phyloP scores from a whole-genome alignment of 2,888 invertebrate genomes.

The Dorcus hopei region DNA sequence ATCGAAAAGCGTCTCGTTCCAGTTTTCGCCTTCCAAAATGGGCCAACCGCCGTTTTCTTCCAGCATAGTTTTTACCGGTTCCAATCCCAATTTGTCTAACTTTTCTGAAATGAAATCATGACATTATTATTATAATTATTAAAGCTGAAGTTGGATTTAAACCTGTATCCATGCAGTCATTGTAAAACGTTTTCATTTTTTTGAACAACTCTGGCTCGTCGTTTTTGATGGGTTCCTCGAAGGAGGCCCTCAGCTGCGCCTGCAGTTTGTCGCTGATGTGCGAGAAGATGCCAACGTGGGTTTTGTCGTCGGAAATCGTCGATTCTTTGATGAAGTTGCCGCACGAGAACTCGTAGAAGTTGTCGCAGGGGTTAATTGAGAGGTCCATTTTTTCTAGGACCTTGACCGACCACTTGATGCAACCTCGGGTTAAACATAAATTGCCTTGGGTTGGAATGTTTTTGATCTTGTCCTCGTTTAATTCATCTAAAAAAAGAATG shows the following conservation, averaged over 20 bases:
- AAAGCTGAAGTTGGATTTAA: neutral
- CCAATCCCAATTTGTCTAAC: conserved; percentile 70
- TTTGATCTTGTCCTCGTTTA: no score
- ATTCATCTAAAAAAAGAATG: no score
- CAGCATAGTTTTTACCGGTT: conserved; percentile 49
- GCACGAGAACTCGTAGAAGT: conserved; percentile 73
- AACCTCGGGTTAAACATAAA: neutral
- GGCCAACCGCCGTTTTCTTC: conserved; percentile 84
- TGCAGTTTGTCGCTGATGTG: conserved; percentile 48
- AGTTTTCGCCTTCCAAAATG: conserved; percentile 66
- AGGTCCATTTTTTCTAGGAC: conserved; percentile 57
- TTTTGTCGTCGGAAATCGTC: conserved; percentile 72
- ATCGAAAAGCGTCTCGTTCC: conserved; percentile 55
- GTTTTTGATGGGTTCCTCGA: conserved; percentile 42
- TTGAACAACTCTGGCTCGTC: conserved; percentile 47
- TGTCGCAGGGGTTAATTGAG: conserved; percentile 68
- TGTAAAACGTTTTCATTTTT: conserved; percentile 48
- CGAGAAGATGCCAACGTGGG: conserved; percentile 51
- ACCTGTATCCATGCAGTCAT: conserved; percentile 47
- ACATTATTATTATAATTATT: neutral
- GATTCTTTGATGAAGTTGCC: conserved; percentile 66
- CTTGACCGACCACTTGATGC: neutral
- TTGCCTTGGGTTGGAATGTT: neutral
- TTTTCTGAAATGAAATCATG: conserved; percentile 60
- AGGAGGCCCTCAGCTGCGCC: conserved; percentile 45